Conservation (phyloP, 1,140 invertebrate species). For the Zaprionus ornatus region DNA sequence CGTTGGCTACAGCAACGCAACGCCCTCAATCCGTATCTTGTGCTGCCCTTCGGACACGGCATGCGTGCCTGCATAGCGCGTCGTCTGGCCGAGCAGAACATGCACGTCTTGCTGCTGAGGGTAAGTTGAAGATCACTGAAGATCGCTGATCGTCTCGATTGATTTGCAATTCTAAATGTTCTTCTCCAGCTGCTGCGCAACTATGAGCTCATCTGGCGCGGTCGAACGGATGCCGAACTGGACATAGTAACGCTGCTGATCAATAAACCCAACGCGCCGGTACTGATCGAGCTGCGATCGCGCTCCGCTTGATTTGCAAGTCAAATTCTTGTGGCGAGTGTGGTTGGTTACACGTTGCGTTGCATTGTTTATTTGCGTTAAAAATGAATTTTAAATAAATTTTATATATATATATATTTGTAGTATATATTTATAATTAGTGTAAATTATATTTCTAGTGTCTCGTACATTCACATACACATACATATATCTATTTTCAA, state of each 20-base stretch:
- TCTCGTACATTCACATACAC: slow-evolving; percentile 16
- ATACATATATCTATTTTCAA: slow-evolving; percentile 38
- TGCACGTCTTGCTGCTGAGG: slow-evolving; percentile 90
- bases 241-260: slow-evolving; percentile 89
- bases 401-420: slow-evolving; percentile 22
- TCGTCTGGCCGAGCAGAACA: slow-evolving; percentile 94
- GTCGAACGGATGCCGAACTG: slow-evolving; percentile 84
- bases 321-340: slow-evolving; percentile 13
- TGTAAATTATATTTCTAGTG: slow-evolving; percentile 77
- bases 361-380: slow-evolving; percentile 44
- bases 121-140: slow-evolving; percentile 85
- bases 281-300: slow-evolving; percentile 85
- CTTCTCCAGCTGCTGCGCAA: slow-evolving; percentile 87
- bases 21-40: slow-evolving; percentile 89
- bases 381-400: slow-evolving; percentile 60
- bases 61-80: slow-evolving; percentile 94
- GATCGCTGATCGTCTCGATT: not conserved
- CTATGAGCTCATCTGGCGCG: slow-evolving; percentile 89
- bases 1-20: slow-evolving; percentile 87
- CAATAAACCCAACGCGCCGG: slow-evolving; percentile 90
- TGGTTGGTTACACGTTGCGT: slow-evolving; percentile 19
- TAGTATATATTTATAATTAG: slow-evolving; percentile 61
- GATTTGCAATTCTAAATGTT: slow-evolving; percentile 27
- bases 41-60: slow-evolving; percentile 95
- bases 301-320: slow-evolving; percentile 40